Base-by-base conservation (phyloP, 2,113 vertebrate species). In the Clarias batrachus region DNA sequence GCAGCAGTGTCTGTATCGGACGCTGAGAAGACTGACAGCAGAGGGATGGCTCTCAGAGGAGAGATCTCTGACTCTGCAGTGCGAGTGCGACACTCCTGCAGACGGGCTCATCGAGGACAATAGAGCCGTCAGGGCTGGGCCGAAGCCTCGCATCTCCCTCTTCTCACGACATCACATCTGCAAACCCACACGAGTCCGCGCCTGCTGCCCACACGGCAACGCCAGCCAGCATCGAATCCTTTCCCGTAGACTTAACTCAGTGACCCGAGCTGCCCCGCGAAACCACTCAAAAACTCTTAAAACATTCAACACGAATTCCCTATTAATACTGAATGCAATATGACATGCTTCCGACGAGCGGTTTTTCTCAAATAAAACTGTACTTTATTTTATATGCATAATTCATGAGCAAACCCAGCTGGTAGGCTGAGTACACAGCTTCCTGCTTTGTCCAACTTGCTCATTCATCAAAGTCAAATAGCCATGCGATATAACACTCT, bases 71-170 rank as follows among this genome's bases (percentile, higher is more conserved):
- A 82, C 94, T 94, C 95, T 94, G 94, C 94, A 95, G 94, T 93
- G 93, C 92, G 93, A 95, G 94, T 94, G 94, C 92, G 92, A 94
- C 94, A 94, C 93, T 94, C 92, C 92, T 89, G 90, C 90, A 87
- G 73, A 83, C 87, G 85, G 80, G 90, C 91, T 92, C 90, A 91
- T 91, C 79, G 90, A 93, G 91, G 93, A 94, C 92, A 91, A 87
- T 85, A 78, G 91, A 91, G 90, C 92, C 84, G 73, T 85, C 57
- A 57, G 76, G 88, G 86, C 76, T 80, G 74, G 81, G 83, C 84
- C 87, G 82, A 81, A 80, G 87, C 76, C 74, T 21, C 41, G 57
- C 33, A 85, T 81, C 78, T 87, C 82, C 70, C 70, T 76, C 82
- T 78, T 89, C 83, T 80, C 71, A 80, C 85, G 62, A 89, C 81